Conservation (phyloP, 1,140 invertebrate species). For the Drosophila subpulchrella region DNA sequence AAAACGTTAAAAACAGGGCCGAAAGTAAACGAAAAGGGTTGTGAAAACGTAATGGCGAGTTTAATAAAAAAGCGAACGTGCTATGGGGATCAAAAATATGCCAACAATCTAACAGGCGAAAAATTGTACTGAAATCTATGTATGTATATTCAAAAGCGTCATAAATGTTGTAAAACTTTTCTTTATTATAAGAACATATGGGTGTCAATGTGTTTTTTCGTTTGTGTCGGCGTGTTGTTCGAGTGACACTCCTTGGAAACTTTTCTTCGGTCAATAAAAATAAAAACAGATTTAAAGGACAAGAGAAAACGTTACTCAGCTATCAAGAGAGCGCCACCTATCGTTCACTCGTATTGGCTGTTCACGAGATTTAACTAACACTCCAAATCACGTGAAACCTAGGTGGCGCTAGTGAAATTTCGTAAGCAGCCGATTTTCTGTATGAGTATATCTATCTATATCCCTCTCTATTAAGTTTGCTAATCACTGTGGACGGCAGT, state of each 20-base stretch:
- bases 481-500: too few relatives aligned
- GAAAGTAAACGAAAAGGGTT: conserved; percentile 65
- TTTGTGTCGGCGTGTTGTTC: conserved; percentile 67
- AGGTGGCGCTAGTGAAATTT: too few relatives aligned
- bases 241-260: conserved; percentile 55
- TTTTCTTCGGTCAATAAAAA: conserved; percentile 67
- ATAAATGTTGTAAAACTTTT: conserved; percentile 80
- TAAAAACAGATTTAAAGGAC: conserved; percentile 67
- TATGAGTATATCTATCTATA: too few relatives aligned
- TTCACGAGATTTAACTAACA: too few relatives aligned
- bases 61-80: conserved; percentile 76
- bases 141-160: conserved; percentile 71
- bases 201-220: not conserved
- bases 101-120: conserved; percentile 14
- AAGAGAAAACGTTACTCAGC: too few relatives aligned
- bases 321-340: too few relatives aligned
- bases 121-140: conserved; percentile 55
- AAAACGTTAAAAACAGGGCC: conserved; percentile 7
- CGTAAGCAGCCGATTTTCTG: too few relatives aligned
- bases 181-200: conserved; percentile 64
- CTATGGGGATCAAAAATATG: conserved; percentile 37
- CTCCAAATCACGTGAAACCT: too few relatives aligned
- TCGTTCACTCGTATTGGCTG: too few relatives aligned
- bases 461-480: too few relatives aligned
- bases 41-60: conserved; percentile 78